Evolutionary conservation across 2,888 invertebrate species (phyloP), one percentile per base, ranked within the genome.

Genomic region (Acanthoscelides obtectus): DNA sequence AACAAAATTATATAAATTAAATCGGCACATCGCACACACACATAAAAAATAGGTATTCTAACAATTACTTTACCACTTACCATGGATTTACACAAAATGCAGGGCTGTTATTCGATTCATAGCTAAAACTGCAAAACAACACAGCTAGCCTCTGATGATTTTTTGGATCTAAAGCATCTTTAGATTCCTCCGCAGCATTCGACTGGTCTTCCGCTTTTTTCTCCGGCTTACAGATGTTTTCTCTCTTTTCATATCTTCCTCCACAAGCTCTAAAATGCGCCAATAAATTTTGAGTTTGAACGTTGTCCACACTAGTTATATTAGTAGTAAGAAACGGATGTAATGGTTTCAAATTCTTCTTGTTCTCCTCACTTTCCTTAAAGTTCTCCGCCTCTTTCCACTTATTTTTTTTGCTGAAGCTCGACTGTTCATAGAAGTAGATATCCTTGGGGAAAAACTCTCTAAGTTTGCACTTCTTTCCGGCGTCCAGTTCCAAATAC

Each of bases 11-110:
- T n/a, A 66, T 6, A 66, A n/a, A n/a, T n/a, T n/a, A n/a, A n/a
- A 63, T 63, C 63, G 17, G 63, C 8, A 12, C 63, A 63, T 63
- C 12, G 63, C 17, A 63, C 63, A 63, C 8, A 63, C 17, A 63
- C 8, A 63, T 12, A 12, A 12, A 17, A 63, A 63, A 12, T 17
- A 63, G 17, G n/a, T n/a, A n/a, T 20, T 66, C 66, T 66, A 20
- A 8, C 17, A 66, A 20, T 66, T n/a, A 17, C 6, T 66, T 66
- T 17, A 8, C 19, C 68, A 72, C 75, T 86, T 81, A 93, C 94
- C 95, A 94, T 0, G 97, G 97, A 81, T 94, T 93, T 0, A 96
- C 94, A 83, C 97, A 97, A 83, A 95, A 96, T 72, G 93, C 92
- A 0, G 96, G 95, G 1, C 94, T 92, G 80, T 95, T 94, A 27